Base-by-base conservation (phyloP, 2,888 invertebrate species). In the Lasioglossum vierecki region DNA sequence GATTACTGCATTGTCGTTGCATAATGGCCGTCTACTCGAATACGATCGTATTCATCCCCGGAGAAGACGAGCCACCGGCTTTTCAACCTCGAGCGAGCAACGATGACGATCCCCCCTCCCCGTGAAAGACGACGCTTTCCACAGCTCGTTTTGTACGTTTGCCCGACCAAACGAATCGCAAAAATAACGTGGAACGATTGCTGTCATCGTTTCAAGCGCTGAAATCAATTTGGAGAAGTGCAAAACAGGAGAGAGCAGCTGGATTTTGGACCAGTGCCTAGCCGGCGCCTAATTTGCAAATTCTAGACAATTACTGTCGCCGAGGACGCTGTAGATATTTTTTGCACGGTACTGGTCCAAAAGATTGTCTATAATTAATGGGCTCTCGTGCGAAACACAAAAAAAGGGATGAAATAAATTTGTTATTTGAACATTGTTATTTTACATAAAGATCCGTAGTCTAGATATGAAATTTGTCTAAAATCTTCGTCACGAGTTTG, bases 1-100 rank as follows among this genome's bases (percentile, higher is more conserved):
- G 91, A 91, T 91, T 91, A 86, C 88, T 44, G 83, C 75, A 91
- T 91, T 89, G 90, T 88, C 78, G 75, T 68, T 75, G 83, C 66
- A 85, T 87, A 90, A 87, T 88, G 57, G 76, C 73, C 72, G 80
- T 70, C 60, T 30, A 72, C 82, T 80, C 68, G 63, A 60, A 87
- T 68, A 46, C 82, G 79, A 84, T 80, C 79, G 83, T 77, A 83
- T 85, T 85, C 83, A 82, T 83, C 53, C 41, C 15, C 4, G 49
- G 53, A 35, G 13, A 76, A 78, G 78, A 81, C 79, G 79, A 79
- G 39, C 44, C 9, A 53, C 39, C 39, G 41, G 70, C 77, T 66
- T 78, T 77, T 79, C 57, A 71, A 26, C 35, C 22, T 39, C 30
- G 60, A 76, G 78, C 71, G 70, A 60, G 49, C 26, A 74, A 35